Evolutionary conservation across 2,797 vertebrate genomes (phyloP), one percentile per base, ranked within the genome.

Genomic region (Xyrichtys novacula): DNA sequence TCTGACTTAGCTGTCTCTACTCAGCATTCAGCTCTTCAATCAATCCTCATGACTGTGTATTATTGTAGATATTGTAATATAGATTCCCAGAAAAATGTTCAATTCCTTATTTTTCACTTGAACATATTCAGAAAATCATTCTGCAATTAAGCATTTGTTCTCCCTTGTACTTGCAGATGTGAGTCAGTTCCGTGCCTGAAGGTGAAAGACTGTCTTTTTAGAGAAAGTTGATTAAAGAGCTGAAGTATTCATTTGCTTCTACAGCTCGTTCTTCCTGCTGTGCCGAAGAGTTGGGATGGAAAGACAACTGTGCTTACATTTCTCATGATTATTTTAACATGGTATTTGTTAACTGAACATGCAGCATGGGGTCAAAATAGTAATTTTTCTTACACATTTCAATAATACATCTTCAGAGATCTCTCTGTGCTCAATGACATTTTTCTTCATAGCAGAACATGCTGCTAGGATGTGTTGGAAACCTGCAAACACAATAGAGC

Each of bases 401-500:
- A 89, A 83, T 89, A 77, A 78, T 84, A 74, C 61, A 87, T 77
- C 46, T 72, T 79, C 26, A 29, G 68, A 76, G 56, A 76, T 61
- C 42, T 80, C 72, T 76, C 28, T 26, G 12, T 64, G 39, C 55
- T 23, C 65, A 25, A 16, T 88, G 75, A 86, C 85, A 81, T 85
- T 85, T 85, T 82, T 83, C 57, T 71, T 81, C 47, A 81, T 48
- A 53, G 72, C 28, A 34, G 63, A 78, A 89, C 85, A 89, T 84
- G 83, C 65, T 81, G 85, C 50, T 54, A 65, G 65, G 83, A 83
- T 80, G 74, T 85, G 84, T 85, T 65, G 64, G 74, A 80, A 80
- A 77, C 32, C 34, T 78, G 76, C 89, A 83, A 86, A 89, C 87
- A 86, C 88, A 87, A 81, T 82, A 50, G 69, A 70, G 83, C 72